phyloP scores from a whole-genome alignment of 2,888 invertebrate species.

The Eupithecia pulchellata region DNA sequence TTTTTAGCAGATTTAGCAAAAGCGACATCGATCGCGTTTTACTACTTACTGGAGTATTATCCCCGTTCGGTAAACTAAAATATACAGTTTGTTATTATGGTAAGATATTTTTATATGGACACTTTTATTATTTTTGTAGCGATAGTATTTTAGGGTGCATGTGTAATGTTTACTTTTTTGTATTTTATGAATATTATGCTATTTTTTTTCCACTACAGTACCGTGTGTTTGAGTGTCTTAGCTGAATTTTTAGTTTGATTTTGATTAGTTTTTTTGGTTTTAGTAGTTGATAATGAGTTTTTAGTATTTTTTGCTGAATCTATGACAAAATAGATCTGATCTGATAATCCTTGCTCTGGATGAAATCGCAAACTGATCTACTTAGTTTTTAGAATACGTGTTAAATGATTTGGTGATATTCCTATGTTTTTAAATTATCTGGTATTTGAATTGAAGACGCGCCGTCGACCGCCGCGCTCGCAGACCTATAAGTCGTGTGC shows the following conservation, averaged over 20 bases:
- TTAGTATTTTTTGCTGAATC: slow-evolving; percentile 83
- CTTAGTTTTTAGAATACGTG: slow-evolving; percentile 72
- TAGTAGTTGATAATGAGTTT: slow-evolving; percentile 82
- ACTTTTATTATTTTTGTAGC: slow-evolving; percentile 82
- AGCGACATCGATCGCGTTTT: slow-evolving; percentile 50
- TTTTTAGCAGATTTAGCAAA: slow-evolving; percentile 62
- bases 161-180: slow-evolving; percentile 72
- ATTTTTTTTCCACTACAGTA: slow-evolving; percentile 78
- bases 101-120: slow-evolving; percentile 83
- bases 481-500: slow-evolving; percentile 78
- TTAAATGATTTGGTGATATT: slow-evolving; percentile 77
- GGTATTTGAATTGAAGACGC: slow-evolving; percentile 75
- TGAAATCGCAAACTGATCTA: slow-evolving; percentile 74
- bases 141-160: slow-evolving; percentile 83
- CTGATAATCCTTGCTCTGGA: slow-evolving; percentile 58
- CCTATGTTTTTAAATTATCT: slow-evolving; percentile 63
- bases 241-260: slow-evolving; percentile 84
- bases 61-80: slow-evolving; percentile 78
- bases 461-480: slow-evolving; percentile 60
- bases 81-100: slow-evolving; percentile 83
- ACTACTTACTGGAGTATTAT: slow-evolving; percentile 79
- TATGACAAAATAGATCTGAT: slow-evolving; percentile 88
- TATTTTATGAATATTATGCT: slow-evolving; percentile 80
- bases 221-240: slow-evolving; percentile 84
- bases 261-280: slow-evolving; percentile 75